These are phyloP conservation scores for Macrosteles quadrilineatus DNA, from an alignment of 1,140 invertebrate species.

Conservation along the genomic window DNA sequence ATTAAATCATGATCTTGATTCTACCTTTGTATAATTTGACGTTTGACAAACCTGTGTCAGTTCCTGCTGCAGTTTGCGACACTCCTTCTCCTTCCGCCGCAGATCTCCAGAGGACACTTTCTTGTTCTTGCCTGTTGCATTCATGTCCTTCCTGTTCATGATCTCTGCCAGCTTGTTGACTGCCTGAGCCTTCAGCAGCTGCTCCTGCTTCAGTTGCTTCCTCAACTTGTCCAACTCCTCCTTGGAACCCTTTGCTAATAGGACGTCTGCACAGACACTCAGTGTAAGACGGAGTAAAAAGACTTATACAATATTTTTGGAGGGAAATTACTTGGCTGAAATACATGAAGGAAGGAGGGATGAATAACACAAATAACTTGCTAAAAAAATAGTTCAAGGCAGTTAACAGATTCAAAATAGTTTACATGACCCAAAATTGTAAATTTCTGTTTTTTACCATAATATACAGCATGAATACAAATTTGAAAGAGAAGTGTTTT, in stretches of 20 bases:
- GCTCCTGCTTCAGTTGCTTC: slow-evolving; percentile 87
- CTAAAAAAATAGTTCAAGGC: too few species aligned
- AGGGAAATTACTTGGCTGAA: too few species aligned
- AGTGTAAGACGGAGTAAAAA: slow-evolving; percentile 5
- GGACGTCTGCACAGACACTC: slow-evolving; percentile 41
- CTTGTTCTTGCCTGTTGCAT: slow-evolving; percentile 66
- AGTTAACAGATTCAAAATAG: too few species aligned
- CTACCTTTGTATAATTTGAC: too few species aligned
- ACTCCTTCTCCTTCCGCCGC: slow-evolving; percentile 93
- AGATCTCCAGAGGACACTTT: slow-evolving; percentile 76
- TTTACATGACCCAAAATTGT: too few species aligned
- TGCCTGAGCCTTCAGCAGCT: slow-evolving; percentile 86
- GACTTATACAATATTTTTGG: not conserved
- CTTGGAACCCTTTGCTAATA: slow-evolving; percentile 61
- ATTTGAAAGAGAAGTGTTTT: too few species aligned
- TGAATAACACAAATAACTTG: too few species aligned
- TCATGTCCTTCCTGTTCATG: slow-evolving; percentile 88
- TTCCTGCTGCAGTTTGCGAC: slow-evolving; percentile 92
- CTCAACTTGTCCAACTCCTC: slow-evolving; percentile 83
- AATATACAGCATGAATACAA: too few species aligned
- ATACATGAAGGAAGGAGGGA: too few species aligned
- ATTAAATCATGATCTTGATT: too few species aligned
- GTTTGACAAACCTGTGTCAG: slow-evolving; percentile 66
- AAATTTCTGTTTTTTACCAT: too few species aligned
- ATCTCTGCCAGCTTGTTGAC: slow-evolving; percentile 97